These are phyloP conservation scores for Coremacera marginata DNA, from an alignment of 2,888 invertebrate genomes.

Conservation along the genomic window DNA sequence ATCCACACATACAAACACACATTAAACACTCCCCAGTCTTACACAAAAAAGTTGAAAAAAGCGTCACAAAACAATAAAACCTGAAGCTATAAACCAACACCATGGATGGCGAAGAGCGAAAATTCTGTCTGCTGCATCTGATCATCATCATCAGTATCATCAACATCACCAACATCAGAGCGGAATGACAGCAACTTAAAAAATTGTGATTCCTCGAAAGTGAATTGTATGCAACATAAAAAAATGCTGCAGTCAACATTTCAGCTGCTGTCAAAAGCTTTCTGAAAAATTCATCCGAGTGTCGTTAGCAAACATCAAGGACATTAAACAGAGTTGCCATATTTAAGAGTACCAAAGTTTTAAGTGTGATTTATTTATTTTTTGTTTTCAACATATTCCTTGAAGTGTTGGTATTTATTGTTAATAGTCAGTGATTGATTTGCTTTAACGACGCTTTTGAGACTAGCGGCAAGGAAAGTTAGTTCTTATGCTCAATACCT, in stretches of 20 bases:
- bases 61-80: neutral
- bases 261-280: constrained; percentile 10
- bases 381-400: neutral
- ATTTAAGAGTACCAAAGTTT: neutral
- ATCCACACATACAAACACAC: neutral
- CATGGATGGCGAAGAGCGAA: neutral
- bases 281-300: neutral
- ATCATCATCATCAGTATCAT: constrained; percentile 7
- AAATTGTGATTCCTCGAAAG: constrained; percentile 9
- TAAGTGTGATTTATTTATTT: neutral
- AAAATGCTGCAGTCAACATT: constrained; percentile 25
- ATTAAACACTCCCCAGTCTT: neutral
- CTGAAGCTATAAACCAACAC: neutral
- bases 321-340: neutral
- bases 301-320: too few relatives aligned
- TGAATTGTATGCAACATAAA: constrained; percentile 12
- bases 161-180: neutral
- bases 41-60: neutral
- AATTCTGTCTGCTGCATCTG: neutral
- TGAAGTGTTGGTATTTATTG: too few relatives aligned
- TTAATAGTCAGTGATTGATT: too few relatives aligned
- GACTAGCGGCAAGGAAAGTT: too few relatives aligned
- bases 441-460: too few relatives aligned
- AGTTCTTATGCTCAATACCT: too few relatives aligned
- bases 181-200: neutral